phyloP scores from a whole-genome alignment of 2,113 vertebrate genomes.

The Labrus mixtus region DNA sequence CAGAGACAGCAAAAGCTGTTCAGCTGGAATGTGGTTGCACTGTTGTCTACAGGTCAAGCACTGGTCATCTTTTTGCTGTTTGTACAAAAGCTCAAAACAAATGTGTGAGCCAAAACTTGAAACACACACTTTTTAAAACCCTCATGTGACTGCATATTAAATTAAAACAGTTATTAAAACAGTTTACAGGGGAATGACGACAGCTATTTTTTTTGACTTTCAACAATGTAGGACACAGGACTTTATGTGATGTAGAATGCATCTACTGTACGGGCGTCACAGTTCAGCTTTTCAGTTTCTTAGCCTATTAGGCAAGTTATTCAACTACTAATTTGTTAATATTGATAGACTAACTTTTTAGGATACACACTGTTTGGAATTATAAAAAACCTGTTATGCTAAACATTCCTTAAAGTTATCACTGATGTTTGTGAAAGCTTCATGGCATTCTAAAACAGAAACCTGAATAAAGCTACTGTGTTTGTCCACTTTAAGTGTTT shows the following conservation, averaged over 20 bases:
- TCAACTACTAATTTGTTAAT: too few relatives aligned
- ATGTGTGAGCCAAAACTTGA: neutral
- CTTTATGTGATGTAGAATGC: constrained; percentile 22
- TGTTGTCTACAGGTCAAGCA: constrained; percentile 43
- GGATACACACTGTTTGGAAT: too few relatives aligned
- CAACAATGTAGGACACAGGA: constrained; percentile 31
- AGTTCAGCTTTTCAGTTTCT: constrained; percentile 4
- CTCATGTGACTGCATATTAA: neutral
- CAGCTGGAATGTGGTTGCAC: constrained; percentile 35
- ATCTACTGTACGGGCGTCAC: constrained; percentile 23
- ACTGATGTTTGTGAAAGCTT: too few relatives aligned
- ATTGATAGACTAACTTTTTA: too few relatives aligned
- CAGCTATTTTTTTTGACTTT: constrained; percentile 58
- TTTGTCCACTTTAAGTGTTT: neutral
- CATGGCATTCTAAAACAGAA: too few relatives aligned
- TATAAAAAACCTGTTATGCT: too few relatives aligned
- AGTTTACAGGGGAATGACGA: constrained; percentile 13
- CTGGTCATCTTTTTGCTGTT: constrained; percentile 11
- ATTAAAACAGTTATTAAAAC: constrained; percentile 19
- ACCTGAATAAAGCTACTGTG: neutral
- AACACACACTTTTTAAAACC: neutral
- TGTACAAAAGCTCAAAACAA: constrained; percentile 18
- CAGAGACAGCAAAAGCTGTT: constrained; percentile 64
- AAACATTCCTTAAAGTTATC: too few relatives aligned
- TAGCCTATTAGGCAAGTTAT: too few relatives aligned